These are phyloP conservation scores for Acipenser transmontanus DNA, from an alignment of 2,797 vertebrate genomes.

Conservation along the genomic window DNA sequence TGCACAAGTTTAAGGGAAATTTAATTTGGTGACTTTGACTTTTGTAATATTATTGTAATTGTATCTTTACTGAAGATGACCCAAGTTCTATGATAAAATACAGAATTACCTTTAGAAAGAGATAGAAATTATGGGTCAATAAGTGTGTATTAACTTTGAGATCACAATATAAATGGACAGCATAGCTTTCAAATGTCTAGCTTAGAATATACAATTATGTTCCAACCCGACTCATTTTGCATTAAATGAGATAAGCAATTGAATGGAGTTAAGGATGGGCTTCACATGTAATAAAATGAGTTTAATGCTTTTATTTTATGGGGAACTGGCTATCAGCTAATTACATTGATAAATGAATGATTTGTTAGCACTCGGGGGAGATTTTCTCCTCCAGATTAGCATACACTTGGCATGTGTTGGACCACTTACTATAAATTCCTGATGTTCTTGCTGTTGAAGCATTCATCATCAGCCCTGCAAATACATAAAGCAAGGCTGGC, in stretches of 20 bases:
- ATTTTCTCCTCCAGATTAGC: slow-evolving; percentile 32
- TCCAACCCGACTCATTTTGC: slow-evolving; percentile 12
- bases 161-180: background rate
- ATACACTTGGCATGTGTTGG: slow-evolving; percentile 38
- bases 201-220: background rate
- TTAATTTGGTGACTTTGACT: no score
- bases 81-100: no score
- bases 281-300: slow-evolving; percentile 46
- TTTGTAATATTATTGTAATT: no score
- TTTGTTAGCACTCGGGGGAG: slow-evolving; percentile 39
- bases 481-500: slow-evolving; percentile 28
- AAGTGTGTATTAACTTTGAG: background rate
- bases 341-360: slow-evolving; percentile 43
- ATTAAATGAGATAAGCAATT: slow-evolving; percentile 26
- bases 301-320: slow-evolving; percentile 39
- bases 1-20: no score
- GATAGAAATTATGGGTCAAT: background rate
- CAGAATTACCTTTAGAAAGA: no score
- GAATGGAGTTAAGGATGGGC: slow-evolving; percentile 32
- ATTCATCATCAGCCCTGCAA: slow-evolving; percentile 28
- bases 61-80: no score
- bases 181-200: background rate
- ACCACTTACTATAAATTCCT: slow-evolving; percentile 45
- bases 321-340: slow-evolving; percentile 45
- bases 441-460: slow-evolving; percentile 32